phyloP scores from a whole-genome alignment of 1,140 invertebrate species.

The Drosophila neocordata region DNA sequence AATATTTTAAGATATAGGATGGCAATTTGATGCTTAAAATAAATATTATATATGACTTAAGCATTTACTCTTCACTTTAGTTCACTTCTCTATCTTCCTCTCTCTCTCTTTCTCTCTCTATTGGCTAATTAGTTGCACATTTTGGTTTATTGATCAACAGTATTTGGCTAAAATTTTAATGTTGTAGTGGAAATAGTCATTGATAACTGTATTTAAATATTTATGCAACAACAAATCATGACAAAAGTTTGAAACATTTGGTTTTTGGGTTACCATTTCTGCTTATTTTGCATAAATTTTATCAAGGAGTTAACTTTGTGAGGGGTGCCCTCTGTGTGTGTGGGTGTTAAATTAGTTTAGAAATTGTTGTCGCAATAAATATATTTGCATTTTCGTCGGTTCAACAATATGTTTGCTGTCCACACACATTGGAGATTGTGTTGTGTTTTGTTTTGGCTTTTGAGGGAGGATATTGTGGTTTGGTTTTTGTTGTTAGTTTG shows the following conservation, averaged over 20 bases:
- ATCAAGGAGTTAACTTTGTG: conserved; percentile 17
- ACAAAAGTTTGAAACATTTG: conserved; percentile 55
- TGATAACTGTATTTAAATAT: conserved; percentile 4
- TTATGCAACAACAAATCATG: conserved; percentile 25
- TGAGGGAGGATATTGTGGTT: background rate
- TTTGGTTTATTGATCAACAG: conserved; percentile 2
- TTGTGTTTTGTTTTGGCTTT: conserved; percentile 8
- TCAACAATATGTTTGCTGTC: conserved; percentile 52
- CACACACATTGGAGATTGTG: background rate
- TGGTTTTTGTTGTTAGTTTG: conserved; percentile 6
- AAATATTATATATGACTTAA: background rate
- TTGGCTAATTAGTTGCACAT: conserved; percentile 5
- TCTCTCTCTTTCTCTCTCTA: background rate
- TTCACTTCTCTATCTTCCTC: too few species aligned
- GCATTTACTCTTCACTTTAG: background rate
- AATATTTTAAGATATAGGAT: background rate
- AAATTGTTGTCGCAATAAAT: conserved; percentile 71
- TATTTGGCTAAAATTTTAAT: background rate
- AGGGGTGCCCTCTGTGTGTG: background rate
- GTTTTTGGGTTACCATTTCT: conserved; percentile 44
- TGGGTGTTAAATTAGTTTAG: conserved; percentile 65
- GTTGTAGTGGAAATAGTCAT: background rate
- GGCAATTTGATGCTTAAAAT: background rate
- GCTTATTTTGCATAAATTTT: conserved; percentile 59
- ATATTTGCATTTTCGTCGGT: conserved; percentile 57